Conservation (phyloP, 2,888 invertebrate genomes). For the Ernsta delagoae region DNA sequence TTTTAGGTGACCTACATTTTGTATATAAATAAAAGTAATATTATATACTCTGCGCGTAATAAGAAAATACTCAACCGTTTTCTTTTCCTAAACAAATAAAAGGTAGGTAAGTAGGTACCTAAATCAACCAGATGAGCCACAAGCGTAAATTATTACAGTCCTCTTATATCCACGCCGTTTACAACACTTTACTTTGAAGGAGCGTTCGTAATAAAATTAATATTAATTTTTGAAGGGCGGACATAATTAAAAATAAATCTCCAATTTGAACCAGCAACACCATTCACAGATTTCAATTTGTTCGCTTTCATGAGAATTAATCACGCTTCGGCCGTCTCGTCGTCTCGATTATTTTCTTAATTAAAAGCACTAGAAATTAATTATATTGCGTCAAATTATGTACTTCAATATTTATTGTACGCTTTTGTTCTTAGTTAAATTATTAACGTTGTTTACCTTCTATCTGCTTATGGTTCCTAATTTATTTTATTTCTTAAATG, state of each 20-base stretch:
- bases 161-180: background rate
- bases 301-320: conserved; percentile 26
- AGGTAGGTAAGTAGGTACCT: background rate
- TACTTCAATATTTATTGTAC: conserved; percentile 3
- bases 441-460: background rate
- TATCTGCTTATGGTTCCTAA: too few relatives aligned
- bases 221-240: conserved; percentile 7
- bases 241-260: conserved; percentile 28
- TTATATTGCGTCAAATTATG: conserved; percentile 14
- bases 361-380: conserved; percentile 29
- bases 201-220: conserved; percentile 13
- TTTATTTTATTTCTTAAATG: too few relatives aligned
- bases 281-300: conserved; percentile 33
- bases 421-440: background rate
- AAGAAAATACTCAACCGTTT: background rate
- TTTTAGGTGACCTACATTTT: too few relatives aligned
- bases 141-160: background rate
- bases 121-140: background rate
- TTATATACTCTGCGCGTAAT: too few relatives aligned
- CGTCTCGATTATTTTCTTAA: conserved; percentile 29
- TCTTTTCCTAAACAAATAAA: background rate
- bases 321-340: conserved; percentile 23
- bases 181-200: background rate
- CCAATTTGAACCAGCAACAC: conserved; percentile 22
- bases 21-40: too few relatives aligned